These are phyloP conservation scores for Adelosebastes latens DNA, from an alignment of 2,797 vertebrate genomes.

Conservation along the genomic window DNA sequence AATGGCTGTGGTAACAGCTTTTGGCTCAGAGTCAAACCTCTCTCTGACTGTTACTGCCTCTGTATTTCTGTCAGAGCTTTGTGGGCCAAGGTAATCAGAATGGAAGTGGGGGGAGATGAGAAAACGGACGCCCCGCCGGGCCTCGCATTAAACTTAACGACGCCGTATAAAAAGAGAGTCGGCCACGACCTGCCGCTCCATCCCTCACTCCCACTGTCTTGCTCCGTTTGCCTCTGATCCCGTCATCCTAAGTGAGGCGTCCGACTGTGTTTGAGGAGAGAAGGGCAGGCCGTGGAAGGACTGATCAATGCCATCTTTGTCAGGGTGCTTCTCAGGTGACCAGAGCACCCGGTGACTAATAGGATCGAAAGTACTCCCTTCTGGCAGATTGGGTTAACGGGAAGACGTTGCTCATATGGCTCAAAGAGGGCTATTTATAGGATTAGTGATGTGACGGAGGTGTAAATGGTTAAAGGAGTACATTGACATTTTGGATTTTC, in stretches of 20 bases:
- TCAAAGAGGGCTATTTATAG: slow-evolving; percentile 45
- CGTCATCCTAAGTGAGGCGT: slow-evolving; percentile 29
- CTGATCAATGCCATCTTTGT: slow-evolving; percentile 79
- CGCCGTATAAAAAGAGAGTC: slow-evolving; percentile 59
- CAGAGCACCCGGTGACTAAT: slow-evolving; percentile 57
- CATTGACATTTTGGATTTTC: neutral
- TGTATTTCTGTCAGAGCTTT: slow-evolving; percentile 50
- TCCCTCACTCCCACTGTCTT: slow-evolving; percentile 24
- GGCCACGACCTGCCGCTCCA: slow-evolving; percentile 32
- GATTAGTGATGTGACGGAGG: neutral
- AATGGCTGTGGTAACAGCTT: slow-evolving; percentile 40
- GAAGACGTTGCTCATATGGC: slow-evolving; percentile 52
- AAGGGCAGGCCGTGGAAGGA: slow-evolving; percentile 27
- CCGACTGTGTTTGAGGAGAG: slow-evolving; percentile 38
- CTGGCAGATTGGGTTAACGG: slow-evolving; percentile 47
- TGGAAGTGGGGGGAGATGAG: slow-evolving; percentile 55
- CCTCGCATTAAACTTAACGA: slow-evolving; percentile 72
- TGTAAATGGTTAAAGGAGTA: slow-evolving; percentile 16
- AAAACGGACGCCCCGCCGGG: slow-evolving; percentile 56
- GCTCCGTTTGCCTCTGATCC: slow-evolving; percentile 24
- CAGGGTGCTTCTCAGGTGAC: slow-evolving; percentile 69
- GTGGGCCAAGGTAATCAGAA: slow-evolving; percentile 57
- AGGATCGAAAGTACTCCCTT: slow-evolving; percentile 57
- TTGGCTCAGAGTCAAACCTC: slow-evolving; percentile 37
- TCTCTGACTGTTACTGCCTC: slow-evolving; percentile 37